Evolutionary conservation across 2,888 invertebrate species (phyloP), one percentile per base, ranked within the genome.

Genomic region (Drosophila ochracea): DNA sequence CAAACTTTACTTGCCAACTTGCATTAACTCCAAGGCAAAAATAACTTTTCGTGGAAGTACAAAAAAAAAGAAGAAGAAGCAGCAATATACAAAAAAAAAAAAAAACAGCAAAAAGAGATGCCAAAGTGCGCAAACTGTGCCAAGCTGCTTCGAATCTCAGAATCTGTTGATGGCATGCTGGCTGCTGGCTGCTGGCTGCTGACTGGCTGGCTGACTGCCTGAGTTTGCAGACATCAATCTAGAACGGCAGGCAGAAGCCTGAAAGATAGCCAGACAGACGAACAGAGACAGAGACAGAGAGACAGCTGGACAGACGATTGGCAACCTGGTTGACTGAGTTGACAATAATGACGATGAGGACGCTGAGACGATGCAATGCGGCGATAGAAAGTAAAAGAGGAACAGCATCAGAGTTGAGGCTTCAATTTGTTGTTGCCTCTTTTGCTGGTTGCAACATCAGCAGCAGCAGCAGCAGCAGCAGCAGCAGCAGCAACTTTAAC

Each of bases 331-430:
- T 76, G 74, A 72, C 55, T 55, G 78, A 78, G 86, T 86, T 86
- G 86, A 86, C 86, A 86, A 86, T 86, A 86, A 86, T 89, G 84
- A 86, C 77, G 89, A 79, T 69, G 78, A 77, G 72, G 84, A 73
- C 50, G 30, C 52, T 43, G 61, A 55, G 60, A 61, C 62, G 76
- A 68, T 78, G 78, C 70, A 68, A 52, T 41, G 73, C 73, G 53
- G 63, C 67, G 81, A 83, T 81, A 86, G 87, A 89, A 89, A 86
- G 84, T 89, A 87, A 84, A 82, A 82, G 82, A 80, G 55, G 60
- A 57, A 57, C 77, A 79, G 73, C 68, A 62, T 66, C 62, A 50
- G 28, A 50, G 39, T 57, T 39, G 47, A 47, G 47, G 47, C 47
- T 47, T 47, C 47, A 47, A 47, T 47, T 47, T 47, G 47, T 47